phyloP scores from a whole-genome alignment of 2,113 vertebrate genomes.

The Vulpes ferrilata region DNA sequence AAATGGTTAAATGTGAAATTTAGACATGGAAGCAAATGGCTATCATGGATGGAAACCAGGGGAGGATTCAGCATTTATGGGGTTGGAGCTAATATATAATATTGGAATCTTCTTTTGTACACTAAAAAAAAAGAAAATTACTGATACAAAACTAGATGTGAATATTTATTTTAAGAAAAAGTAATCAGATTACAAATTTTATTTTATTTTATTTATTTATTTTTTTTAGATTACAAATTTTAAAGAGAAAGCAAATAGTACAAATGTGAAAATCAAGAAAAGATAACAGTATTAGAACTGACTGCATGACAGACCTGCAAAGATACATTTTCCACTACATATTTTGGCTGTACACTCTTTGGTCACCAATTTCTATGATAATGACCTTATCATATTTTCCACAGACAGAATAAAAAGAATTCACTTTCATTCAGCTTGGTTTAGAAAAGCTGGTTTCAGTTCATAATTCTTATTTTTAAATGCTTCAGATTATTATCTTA shows the following conservation, averaged over 20 bases:
- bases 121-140: background rate
- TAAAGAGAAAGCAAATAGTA: background rate
- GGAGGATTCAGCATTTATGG: background rate
- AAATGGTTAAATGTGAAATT: background rate
- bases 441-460: background rate
- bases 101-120: background rate
- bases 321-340: background rate
- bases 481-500: background rate
- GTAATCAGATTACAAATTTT: background rate
- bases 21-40: background rate
- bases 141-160: background rate
- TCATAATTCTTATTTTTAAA: background rate
- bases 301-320: background rate
- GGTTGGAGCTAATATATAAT: background rate
- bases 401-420: background rate
- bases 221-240: slow-evolving; percentile 12
- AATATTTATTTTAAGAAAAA: background rate
- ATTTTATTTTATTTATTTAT: no score
- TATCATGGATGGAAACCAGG: background rate
- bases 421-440: background rate
- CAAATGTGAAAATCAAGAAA: background rate
- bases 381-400: background rate
- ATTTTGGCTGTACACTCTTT: background rate
- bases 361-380: background rate
- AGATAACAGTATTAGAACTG: background rate